Percentiles rank a stretch among this genome's conserved stretches.
Evolutionary conservation across 2,113 vertebrate genomes (phyloP).

Genomic region (Panthera leo): DNA sequence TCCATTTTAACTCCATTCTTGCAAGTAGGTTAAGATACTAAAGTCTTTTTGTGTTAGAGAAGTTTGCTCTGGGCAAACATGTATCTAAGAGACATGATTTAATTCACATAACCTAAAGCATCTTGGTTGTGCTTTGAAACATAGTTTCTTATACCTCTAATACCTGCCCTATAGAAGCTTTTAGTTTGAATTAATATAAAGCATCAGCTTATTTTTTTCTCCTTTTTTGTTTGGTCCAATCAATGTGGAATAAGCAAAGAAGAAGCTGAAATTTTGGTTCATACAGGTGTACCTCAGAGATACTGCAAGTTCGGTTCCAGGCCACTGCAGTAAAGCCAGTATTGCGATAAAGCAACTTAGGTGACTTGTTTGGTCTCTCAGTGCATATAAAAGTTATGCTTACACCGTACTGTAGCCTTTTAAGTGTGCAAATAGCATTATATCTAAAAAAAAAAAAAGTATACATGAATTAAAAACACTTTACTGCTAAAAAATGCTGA

Average conservation of each 20-base stretch:
- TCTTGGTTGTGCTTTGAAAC: background rate
- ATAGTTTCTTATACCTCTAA: conserved; percentile 7
- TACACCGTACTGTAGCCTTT: background rate
- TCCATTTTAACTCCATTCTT: background rate
- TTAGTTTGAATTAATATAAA: background rate
- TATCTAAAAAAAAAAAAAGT: background rate
- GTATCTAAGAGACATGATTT: background rate
- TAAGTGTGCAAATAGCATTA: background rate
- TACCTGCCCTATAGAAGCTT: background rate
- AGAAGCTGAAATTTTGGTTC: background rate
- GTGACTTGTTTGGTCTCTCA: background rate
- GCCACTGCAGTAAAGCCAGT: background rate
- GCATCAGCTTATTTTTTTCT: background rate
- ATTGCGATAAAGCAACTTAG: background rate
- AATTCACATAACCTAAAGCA: background rate
- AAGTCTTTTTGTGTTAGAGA: conserved; percentile 10
- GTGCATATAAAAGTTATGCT: background rate
- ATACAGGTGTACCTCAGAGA: background rate
- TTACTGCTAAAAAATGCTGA: background rate
- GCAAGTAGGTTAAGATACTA: background rate
- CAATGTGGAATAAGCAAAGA: background rate
- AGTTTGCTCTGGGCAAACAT: background rate
- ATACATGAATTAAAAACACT: background rate
- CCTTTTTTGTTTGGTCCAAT: background rate
- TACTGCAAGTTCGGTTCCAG: background rate